These are phyloP conservation scores for Plectus sambesii DNA, from an alignment of 1,140 invertebrate genomes.

Conservation along the genomic window DNA sequence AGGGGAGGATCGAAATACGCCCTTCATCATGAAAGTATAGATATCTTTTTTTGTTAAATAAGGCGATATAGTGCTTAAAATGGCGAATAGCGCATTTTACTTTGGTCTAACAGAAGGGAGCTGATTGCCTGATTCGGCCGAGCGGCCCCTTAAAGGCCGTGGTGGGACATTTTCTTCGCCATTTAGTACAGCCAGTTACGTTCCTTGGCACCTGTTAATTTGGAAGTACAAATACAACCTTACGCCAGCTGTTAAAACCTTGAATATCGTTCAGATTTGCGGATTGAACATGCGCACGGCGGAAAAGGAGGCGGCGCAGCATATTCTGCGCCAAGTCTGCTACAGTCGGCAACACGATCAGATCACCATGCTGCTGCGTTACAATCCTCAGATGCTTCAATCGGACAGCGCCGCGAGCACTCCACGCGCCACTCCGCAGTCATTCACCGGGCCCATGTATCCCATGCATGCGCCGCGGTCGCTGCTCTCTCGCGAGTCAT, in stretches of 20 bases:
- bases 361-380: conserved; percentile 2
- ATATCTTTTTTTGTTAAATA: conserved; percentile 2
- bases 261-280: conserved; percentile 25
- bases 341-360: conserved; percentile 19
- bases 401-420: conserved; percentile 7
- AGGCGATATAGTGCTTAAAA: conserved; percentile 2
- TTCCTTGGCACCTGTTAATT: too few species aligned
- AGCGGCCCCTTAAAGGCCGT: too few species aligned
- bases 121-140: too few species aligned
- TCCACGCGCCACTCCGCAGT: neutral
- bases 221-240: too few species aligned
- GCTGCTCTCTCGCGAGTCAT: too few species aligned
- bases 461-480: too few species aligned
- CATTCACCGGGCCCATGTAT: too few species aligned
- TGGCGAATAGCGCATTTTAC: neutral
- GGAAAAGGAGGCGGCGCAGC: conserved; percentile 14
- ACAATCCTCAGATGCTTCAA: conserved; percentile 5
- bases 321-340: conserved; percentile 12
- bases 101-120: conserved; percentile 2
- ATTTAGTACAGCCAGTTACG: too few species aligned
- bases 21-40: neutral
- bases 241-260: too few species aligned
- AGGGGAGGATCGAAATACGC: neutral
- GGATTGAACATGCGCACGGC: conserved; percentile 29
- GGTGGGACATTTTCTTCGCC: too few species aligned